Conservation (phyloP, 37 sponge, comb jelly and placozoan genomes). For the Theonella swinhoei region DNA sequence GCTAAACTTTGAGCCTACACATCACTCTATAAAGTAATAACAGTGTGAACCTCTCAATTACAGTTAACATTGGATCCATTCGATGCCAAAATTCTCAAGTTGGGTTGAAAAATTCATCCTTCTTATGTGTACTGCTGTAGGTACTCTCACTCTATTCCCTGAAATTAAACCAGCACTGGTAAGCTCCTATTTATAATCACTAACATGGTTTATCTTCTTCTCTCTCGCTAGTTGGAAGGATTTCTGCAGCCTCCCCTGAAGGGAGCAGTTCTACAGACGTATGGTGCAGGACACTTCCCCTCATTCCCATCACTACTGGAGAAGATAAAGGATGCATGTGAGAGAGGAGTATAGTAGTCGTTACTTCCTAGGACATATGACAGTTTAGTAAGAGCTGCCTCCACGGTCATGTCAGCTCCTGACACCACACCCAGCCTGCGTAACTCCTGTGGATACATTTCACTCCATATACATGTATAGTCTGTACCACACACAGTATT, state of each 20-base stretch:
- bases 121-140: background rate
- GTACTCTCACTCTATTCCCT: background rate
- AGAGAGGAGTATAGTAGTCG: background rate
- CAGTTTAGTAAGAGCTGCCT: slow-evolving; percentile 75
- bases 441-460: background rate
- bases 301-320: background rate
- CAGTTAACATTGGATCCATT: background rate
- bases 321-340: background rate
- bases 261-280: slow-evolving; percentile 38
- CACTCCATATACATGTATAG: no score
- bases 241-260: slow-evolving; percentile 76
- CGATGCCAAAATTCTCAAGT: no score
- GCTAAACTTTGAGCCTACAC: background rate
- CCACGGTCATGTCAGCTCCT: slow-evolving; percentile 33
- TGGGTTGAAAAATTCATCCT: no score
- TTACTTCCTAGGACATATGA: no score
- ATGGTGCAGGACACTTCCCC: background rate
- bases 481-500: no score
- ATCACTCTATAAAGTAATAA: background rate
- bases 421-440: background rate
- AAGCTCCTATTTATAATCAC: background rate
- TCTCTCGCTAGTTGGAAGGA: slow-evolving; percentile 25
- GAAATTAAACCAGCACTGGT: background rate
- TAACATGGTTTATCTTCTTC: background rate
- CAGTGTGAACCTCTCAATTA: background rate